phyloP scores from a whole-genome alignment of 2,797 vertebrate genomes.

The Arrhamphus sclerolepis region DNA sequence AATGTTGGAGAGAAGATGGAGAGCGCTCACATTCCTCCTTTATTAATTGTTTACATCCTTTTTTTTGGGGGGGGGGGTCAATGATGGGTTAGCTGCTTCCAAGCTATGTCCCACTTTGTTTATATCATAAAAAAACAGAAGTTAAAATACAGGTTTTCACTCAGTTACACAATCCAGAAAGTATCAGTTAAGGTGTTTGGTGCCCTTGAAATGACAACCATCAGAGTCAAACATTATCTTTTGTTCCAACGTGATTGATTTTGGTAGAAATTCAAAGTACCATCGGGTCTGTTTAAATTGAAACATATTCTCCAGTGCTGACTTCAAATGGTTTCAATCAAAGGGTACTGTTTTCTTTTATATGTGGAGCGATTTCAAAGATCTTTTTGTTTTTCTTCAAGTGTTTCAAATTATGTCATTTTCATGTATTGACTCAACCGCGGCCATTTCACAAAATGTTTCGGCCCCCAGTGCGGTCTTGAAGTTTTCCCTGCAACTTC shows the following conservation, averaged over 20 bases:
- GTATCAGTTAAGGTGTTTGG: conserved; percentile 5
- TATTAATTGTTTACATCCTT: not conserved
- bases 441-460: not conserved
- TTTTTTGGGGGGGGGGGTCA: not conserved
- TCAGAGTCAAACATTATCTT: not conserved
- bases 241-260: not conserved
- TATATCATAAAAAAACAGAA: conserved; percentile 8
- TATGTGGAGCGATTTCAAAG: not conserved
- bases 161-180: not conserved
- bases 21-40: not conserved
- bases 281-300: conserved; percentile 3
- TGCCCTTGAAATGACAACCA: conserved; percentile 7
- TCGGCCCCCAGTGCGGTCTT: not conserved
- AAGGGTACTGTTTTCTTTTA: conserved; percentile 3
- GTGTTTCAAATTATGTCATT: not conserved
- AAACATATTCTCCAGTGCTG: not conserved
- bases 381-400: not conserved
- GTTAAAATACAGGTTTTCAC: conserved; percentile 9
- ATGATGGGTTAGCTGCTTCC: not conserved
- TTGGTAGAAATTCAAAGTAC: not conserved
- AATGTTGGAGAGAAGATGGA: conserved; percentile 9
- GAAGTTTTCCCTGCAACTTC: not conserved
- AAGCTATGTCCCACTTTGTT: not conserved
- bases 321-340: conserved; percentile 1
- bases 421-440: not conserved